phyloP scores from a whole-genome alignment of 2,113 vertebrate genomes.

The Gadus chalcogrammus region DNA sequence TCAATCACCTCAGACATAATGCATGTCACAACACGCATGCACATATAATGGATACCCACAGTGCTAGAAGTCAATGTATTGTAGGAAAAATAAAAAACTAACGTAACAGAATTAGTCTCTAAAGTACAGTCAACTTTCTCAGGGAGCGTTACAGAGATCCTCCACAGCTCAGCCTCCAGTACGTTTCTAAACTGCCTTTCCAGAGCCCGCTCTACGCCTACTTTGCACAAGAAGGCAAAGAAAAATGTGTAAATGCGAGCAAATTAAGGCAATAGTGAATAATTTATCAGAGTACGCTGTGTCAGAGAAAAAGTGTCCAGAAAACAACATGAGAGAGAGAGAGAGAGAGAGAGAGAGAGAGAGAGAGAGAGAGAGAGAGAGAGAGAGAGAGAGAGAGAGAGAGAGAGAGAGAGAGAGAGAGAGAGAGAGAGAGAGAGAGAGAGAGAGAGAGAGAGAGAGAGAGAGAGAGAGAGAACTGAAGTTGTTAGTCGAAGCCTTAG shows the following conservation, averaged over 20 bases:
- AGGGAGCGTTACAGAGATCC: conserved; percentile 66
- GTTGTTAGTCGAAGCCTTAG: conserved; percentile 50
- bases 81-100: conserved; percentile 45
- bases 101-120: neutral
- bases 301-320: conserved; percentile 47
- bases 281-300: conserved; percentile 57
- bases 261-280: conserved; percentile 61
- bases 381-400: too few relatives aligned
- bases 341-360: too few relatives aligned
- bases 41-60: conserved; percentile 66
- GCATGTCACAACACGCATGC: conserved; percentile 70
- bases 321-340: conserved; percentile 35
- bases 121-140: conserved; percentile 65
- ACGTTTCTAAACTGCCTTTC: conserved; percentile 50
- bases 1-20: conserved; percentile 61
- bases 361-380: too few relatives aligned
- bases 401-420: too few relatives aligned
- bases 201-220: conserved; percentile 55
- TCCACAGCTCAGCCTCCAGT: conserved; percentile 51
- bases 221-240: conserved; percentile 65
- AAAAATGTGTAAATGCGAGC: conserved; percentile 42
- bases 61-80: conserved; percentile 66
- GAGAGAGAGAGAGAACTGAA: conserved; percentile 33
- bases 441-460: conserved; percentile 18
- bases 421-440: too few relatives aligned